Evolutionary conservation across 2,113 vertebrate genomes (phyloP).

Genomic region (Alligator mississippiensis): DNA sequence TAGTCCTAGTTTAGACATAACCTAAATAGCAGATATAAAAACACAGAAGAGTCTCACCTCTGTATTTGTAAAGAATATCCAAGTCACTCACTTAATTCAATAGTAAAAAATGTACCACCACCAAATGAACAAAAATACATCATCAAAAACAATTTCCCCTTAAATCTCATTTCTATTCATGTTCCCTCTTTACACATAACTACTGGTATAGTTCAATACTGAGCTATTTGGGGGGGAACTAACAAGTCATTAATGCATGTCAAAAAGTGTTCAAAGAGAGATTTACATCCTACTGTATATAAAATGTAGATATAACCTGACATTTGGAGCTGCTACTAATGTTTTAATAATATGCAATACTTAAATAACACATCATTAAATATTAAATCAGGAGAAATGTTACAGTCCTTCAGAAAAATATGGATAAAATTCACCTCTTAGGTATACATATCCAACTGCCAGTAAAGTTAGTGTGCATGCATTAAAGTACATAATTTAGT

Average conservation of each 20-base stretch:
- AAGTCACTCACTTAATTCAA: not conserved
- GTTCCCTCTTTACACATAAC: not conserved
- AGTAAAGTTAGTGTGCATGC: not conserved
- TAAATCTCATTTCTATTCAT: not conserved
- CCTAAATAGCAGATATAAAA: conserved; percentile 28
- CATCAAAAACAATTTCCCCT: not conserved
- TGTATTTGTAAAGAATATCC: not conserved
- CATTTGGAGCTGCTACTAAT: fast-evolving
- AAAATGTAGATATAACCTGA: not conserved
- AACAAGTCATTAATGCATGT: not conserved
- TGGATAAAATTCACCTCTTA: not conserved
- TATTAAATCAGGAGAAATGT: not conserved
- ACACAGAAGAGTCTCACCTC: not conserved
- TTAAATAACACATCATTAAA: not conserved
- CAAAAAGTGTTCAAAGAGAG: not conserved
- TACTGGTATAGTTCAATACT: not conserved
- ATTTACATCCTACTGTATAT: not conserved
- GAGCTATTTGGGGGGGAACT: fast-evolving
- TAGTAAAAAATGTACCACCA: not conserved
- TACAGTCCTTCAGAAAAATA: not conserved
- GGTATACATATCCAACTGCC: not conserved
- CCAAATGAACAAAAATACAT: not conserved
- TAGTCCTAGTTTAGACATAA: conserved; percentile 32
- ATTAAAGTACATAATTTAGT: not conserved
- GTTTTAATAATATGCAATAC: not conserved